A percentile compares a stretch with the other conserved stretches of the same genome.
phyloP scores from a whole-genome alignment of 2,797 vertebrate genomes.

The Forpus xanthops region DNA sequence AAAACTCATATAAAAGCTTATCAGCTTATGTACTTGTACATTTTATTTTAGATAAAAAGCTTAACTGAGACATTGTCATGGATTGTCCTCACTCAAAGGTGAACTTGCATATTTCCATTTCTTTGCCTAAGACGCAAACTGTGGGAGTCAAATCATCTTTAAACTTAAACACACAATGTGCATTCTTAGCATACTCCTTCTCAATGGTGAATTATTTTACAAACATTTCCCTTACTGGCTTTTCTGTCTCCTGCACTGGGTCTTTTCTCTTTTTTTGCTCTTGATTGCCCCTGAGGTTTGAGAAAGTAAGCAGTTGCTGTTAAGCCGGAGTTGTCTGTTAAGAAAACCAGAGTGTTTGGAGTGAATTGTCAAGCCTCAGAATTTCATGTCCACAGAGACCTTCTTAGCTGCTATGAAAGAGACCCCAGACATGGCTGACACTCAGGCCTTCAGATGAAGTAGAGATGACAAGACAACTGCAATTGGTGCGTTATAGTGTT shows the following conservation, averaged over 20 bases:
- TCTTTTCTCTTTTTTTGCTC: not conserved
- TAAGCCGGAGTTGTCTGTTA: not conserved
- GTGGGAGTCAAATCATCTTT: not conserved
- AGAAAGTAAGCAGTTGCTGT: not conserved
- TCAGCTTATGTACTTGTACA: not conserved
- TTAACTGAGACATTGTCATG: not conserved
- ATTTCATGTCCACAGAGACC: not conserved
- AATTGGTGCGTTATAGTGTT: fast-evolving
- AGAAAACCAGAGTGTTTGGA: not conserved
- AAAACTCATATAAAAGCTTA: not conserved
- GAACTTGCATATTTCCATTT: not conserved
- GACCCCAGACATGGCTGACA: not conserved
- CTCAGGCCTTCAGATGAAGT: not conserved
- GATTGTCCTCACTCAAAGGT: not conserved
- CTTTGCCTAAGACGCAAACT: not conserved
- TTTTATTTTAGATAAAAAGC: slow-evolving; percentile 24
- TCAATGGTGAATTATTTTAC: not conserved
- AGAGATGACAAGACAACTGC: not conserved
- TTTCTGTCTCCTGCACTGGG: not conserved
- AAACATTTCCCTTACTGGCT: not conserved
- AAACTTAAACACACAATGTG: not conserved
- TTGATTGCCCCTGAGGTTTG: not conserved
- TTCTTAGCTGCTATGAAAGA: not conserved
- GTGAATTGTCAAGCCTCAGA: not conserved
- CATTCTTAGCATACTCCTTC: not conserved